Conservation (phyloP, 2,797 vertebrate species). For the Fundulus diaphanus region DNA sequence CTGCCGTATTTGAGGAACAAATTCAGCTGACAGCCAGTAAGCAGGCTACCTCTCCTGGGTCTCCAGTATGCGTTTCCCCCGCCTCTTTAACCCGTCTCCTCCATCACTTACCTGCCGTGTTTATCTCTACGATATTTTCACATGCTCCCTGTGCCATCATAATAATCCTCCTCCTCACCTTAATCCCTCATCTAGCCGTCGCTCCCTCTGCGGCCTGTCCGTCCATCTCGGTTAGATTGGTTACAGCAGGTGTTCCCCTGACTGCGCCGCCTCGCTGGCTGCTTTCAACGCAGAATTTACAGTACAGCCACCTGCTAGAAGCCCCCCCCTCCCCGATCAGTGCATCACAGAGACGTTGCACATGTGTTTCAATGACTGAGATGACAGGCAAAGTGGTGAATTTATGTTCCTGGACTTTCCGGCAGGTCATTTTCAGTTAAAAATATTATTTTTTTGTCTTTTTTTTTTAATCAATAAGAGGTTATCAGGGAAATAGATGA, state of each 20-base stretch:
- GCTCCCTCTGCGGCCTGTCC: constrained; percentile 50
- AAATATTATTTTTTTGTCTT: constrained; percentile 18
- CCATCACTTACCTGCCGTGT: constrained; percentile 15
- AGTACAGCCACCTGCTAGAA: constrained; percentile 78
- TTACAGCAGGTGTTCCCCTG: constrained; percentile 79
- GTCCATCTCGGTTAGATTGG: constrained; percentile 79
- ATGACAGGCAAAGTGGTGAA: constrained; percentile 29
- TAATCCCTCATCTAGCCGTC: constrained; percentile 43
- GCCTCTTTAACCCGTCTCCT: not conserved
- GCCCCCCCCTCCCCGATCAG: constrained; percentile 46
- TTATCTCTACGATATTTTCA: constrained; percentile 26
- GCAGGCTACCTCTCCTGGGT: constrained; percentile 24
- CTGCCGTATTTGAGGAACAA: constrained; percentile 12
- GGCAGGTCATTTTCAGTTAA: constrained; percentile 34
- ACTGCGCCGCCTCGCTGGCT: constrained; percentile 75
- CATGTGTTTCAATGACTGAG: constrained; percentile 17
- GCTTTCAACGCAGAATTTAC: constrained; percentile 78
- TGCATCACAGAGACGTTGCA: constrained; percentile 23
- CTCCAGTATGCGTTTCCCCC: constrained; percentile 6
- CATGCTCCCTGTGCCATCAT: constrained; percentile 16
- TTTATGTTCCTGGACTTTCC: constrained; percentile 14
- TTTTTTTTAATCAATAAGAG: not conserved
- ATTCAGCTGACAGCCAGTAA: constrained; percentile 14
- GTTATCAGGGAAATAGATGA: constrained; percentile 1
- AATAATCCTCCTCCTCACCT: constrained; percentile 19